Base-by-base conservation (phyloP, 2,113 vertebrate genomes). In the Albula goreensis region DNA sequence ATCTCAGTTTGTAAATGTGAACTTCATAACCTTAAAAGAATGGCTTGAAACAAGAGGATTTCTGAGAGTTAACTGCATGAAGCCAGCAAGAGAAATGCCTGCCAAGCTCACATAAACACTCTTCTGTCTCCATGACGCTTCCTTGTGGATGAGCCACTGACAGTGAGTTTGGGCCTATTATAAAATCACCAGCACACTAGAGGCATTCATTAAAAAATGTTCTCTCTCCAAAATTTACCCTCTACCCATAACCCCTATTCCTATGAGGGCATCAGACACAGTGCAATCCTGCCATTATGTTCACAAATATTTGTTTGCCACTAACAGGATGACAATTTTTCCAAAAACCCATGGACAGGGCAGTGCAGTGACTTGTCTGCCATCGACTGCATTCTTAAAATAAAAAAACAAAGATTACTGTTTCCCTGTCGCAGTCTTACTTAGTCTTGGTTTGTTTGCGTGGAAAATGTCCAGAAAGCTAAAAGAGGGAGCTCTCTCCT, bases 1-100 rank as follows among this genome's bases (percentile, higher is more conserved):
- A 81, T 91, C 92, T 93, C 92, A 91, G 91, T 88, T 88, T 85
- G 90, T 88, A 89, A 41, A 93, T 91, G 87, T 95, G 94, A 95
- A 94, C 94, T 91, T 91, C 88, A 88, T 94, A 91, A 95, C 94
- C 94, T 92, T 81, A 83, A 87, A 87, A 90, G 92, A 92, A 90
- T 91, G 90, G 92, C 90, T 88, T 89, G 90, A 91, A 92, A 89
- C 88, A 4, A 91, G 91, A 92, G 92, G 91, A 88, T 91, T 90
- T 90, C 92, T 41, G 91, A 94, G 91, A 3, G 3, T 93, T 93
- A 93, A 94, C 92, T 92, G 92, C 93, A 91, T 93, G 31, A 92
- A 92, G 91, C 87, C 85, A 88, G 85, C 88, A 89, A 94, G 92
- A 92, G 31, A 91, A 88, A 88, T 90, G 91, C 85, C 91, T 94